Evolutionary conservation across 30 jellyfish, hydroid and myxozoan genomes (phyloP).

Genomic region (Pseudorhiza aurosa): DNA sequence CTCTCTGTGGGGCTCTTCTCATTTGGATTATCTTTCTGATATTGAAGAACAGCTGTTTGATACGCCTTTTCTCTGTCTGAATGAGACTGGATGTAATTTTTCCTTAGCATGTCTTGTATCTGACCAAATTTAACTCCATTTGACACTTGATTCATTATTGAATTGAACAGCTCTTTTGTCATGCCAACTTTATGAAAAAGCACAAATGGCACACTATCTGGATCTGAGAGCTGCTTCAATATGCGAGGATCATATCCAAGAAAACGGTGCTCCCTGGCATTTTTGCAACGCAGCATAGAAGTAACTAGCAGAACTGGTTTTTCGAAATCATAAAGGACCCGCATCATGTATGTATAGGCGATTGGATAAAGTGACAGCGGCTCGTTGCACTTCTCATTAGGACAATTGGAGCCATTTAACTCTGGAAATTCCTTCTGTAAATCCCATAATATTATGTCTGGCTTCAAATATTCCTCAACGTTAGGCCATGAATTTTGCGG

Average conservation of each 20-base stretch:
- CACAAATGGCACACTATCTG: conserved; percentile 86
- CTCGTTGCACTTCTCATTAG: conserved; percentile 52
- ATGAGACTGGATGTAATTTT: conserved; percentile 60
- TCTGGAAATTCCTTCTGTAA: conserved; percentile 79
- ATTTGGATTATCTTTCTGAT: conserved; percentile 72
- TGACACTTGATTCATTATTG: conserved; percentile 72
- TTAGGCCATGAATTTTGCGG: conserved; percentile 63
- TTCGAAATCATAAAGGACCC: conserved; percentile 87
- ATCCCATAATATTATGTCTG: conserved; percentile 93
- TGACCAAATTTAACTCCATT: conserved; percentile 90
- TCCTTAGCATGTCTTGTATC: conserved; percentile 77
- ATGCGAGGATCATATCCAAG: conserved; percentile 97
- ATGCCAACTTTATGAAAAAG: conserved; percentile 94
- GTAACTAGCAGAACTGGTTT: conserved; percentile 91
- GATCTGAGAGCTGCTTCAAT: conserved; percentile 74
- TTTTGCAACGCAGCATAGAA: conserved; percentile 83
- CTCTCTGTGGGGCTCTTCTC: conserved; percentile 22
- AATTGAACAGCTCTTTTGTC: conserved; percentile 75
- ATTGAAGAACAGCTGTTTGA: conserved; percentile 64
- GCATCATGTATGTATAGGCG: conserved; percentile 80
- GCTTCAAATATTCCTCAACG: conserved; percentile 81
- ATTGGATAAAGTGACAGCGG: conserved; percentile 76
- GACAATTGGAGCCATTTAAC: conserved; percentile 56
- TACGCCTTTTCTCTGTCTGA: conserved; percentile 72
- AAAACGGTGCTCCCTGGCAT: conserved; percentile 85